Evolutionary conservation across 1,140 invertebrate species (phyloP).

Genomic region (Copidosoma floridanum): DNA sequence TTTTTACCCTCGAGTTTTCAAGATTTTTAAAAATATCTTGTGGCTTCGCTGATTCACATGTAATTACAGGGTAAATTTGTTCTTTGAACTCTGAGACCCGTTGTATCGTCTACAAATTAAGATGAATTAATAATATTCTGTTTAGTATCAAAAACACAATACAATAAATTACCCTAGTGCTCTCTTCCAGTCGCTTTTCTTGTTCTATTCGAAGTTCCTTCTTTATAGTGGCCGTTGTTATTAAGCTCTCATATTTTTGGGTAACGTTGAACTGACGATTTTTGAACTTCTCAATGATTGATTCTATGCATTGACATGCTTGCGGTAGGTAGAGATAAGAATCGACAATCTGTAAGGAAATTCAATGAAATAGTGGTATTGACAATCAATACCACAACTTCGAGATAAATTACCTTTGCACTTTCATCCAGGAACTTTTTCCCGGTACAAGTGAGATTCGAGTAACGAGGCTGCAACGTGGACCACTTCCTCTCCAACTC

Average conservation of each 20-base stretch:
- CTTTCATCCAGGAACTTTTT: slow-evolving; percentile 69
- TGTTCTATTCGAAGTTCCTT: slow-evolving; percentile 67
- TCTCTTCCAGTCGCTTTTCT: slow-evolving; percentile 72
- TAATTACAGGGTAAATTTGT: slow-evolving; percentile 76
- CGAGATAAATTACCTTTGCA: slow-evolving; percentile 55
- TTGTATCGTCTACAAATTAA: slow-evolving; percentile 65
- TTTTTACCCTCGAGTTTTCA: slow-evolving; percentile 61
- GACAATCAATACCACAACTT: not conserved
- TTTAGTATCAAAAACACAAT: not conserved
- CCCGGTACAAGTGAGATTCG: slow-evolving; percentile 63
- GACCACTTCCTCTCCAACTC: slow-evolving; percentile 64
- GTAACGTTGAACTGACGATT: slow-evolving; percentile 67
- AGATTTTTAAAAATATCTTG: slow-evolving; percentile 62
- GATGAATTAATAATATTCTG: slow-evolving; percentile 10
- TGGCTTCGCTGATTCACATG: slow-evolving; percentile 61
- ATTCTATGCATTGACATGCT: slow-evolving; percentile 69
- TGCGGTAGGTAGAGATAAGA: slow-evolving; percentile 71
- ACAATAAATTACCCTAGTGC: slow-evolving; percentile 62
- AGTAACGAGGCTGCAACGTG: slow-evolving; percentile 61
- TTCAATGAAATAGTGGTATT: not conserved
- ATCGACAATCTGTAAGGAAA: slow-evolving; percentile 65
- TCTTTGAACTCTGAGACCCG: slow-evolving; percentile 73
- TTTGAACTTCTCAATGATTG: slow-evolving; percentile 68
- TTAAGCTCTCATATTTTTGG: slow-evolving; percentile 70
- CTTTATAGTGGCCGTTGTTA: slow-evolving; percentile 63